A percentile compares a stretch with the other conserved stretches of the same genome.
Evolutionary conservation across 2,888 invertebrate species (phyloP).

Genomic region (Macrophya alboannulata): DNA sequence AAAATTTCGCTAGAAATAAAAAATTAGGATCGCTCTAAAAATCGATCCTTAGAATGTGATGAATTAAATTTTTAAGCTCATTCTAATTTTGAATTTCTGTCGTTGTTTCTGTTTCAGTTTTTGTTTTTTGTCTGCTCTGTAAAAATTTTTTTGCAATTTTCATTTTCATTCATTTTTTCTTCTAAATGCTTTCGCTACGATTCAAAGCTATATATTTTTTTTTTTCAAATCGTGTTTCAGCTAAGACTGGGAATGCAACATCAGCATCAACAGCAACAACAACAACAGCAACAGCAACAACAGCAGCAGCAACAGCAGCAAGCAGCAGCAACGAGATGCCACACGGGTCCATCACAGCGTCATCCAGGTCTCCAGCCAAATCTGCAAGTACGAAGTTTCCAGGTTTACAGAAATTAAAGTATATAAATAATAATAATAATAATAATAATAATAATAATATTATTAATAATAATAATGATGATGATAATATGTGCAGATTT

Average conservation of each 20-base stretch:
- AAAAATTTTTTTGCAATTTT: background rate
- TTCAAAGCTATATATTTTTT: background rate
- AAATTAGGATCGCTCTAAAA: background rate
- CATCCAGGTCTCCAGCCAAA: conserved; percentile 50
- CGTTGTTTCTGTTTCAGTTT: no score
- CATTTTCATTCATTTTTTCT: background rate
- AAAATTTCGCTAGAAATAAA: background rate
- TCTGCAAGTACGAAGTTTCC: conserved; percentile 55
- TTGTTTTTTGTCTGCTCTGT: background rate
- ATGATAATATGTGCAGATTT: background rate
- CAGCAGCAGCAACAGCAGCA: conserved; percentile 30
- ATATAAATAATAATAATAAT: background rate
- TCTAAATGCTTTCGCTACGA: background rate
- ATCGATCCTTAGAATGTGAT: background rate
- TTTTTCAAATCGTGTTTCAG: conserved; percentile 15
- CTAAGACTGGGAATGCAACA: conserved; percentile 51
- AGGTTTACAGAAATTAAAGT: conserved; percentile 43
- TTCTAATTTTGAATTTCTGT: background rate
- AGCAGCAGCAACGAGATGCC: conserved; percentile 36
- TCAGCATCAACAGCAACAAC: conserved; percentile 41
- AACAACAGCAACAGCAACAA: conserved; percentile 29
- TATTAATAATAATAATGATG: background rate
- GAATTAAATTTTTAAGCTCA: background rate
- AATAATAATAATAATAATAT: background rate
- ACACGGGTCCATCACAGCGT: conserved; percentile 34